These are phyloP conservation scores for Cephus sareptanus DNA, from an alignment of 2,888 invertebrate species.

Conservation along the genomic window DNA sequence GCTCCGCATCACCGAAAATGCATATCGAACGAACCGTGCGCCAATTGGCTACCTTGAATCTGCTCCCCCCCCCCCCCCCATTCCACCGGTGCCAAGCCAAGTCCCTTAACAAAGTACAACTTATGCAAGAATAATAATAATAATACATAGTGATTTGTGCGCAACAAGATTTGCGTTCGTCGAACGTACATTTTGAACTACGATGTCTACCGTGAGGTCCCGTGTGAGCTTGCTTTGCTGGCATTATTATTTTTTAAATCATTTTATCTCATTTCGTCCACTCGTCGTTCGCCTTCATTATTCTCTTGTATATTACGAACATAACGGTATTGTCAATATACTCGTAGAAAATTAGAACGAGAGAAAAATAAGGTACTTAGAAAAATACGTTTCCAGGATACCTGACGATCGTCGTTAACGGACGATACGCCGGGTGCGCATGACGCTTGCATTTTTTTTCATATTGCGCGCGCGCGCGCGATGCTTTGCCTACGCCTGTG, in stretches of 20 bases:
- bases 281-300: not conserved
- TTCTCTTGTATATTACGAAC: not conserved
- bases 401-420: not conserved
- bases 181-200: not conserved
- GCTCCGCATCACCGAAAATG: not conserved
- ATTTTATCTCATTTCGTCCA: not conserved
- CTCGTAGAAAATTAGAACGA: constrained; percentile 31
- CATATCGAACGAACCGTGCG: not conserved
- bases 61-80: not conserved
- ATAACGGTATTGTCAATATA: constrained; percentile 30
- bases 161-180: not conserved
- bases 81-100: not conserved
- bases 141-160: constrained; percentile 12
- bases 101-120: constrained; percentile 13
- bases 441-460: constrained; percentile 10
- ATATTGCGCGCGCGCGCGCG: constrained; percentile 11
- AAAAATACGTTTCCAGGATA: constrained; percentile 34
- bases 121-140: constrained; percentile 17
- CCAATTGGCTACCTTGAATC: not conserved
- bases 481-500: not conserved
- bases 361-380: constrained; percentile 31
- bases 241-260: not conserved
- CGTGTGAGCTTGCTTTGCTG: constrained; percentile 17
- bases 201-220: constrained; percentile 18
- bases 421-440: constrained; percentile 8